Base-by-base conservation (phyloP, 2,797 vertebrate species). In the Chelonia mydas region DNA sequence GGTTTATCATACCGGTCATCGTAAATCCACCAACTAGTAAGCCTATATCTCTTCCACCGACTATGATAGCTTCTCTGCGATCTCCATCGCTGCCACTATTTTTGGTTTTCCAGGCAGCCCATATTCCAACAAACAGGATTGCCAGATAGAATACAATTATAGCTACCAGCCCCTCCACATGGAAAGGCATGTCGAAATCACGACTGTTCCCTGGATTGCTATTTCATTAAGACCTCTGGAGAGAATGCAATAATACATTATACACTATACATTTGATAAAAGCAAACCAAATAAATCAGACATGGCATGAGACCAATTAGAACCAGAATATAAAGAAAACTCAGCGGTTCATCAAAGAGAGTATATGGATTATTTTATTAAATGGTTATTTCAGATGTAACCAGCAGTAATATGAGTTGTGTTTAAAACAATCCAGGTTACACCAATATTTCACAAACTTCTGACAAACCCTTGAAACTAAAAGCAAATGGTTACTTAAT, bases 21-120 rank as follows among this genome's bases (percentile, higher is more conserved):
- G 99, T 99, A 96, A 99, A 99, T 95, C 98, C 99, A 27, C 99
- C 99, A 81, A 99, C 99, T 65, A 99, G 98, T 96, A 99, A 96
- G 41, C 99, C 99, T 77, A 99, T 99, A 95, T 99, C 99, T 87
- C 99, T 98, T 77, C 99, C 99, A 27, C 99, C 99, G 12, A 99
- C 99, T 98, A 99, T 99, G 94, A 99, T 99, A 78, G 98, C 98
- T 98, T 99, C 99, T 0, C 99, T 99, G 86, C 99, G 99, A 74
- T 99, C 99, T 78, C 98, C 98, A 3, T 98, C 92, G 0, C 97
- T 98, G 59, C 99, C 98, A 0, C 98, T 98, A 97, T 99, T 99
- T 96, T 99, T 99, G 97, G 99, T 99, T 97, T 99, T 99, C 99
- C 99, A 99, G 27, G 99, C 99, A 78, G 99, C 99, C 99, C 99